Evolutionary conservation across 2,888 invertebrate species (phyloP).

Genomic region (Timema cristinae): DNA sequence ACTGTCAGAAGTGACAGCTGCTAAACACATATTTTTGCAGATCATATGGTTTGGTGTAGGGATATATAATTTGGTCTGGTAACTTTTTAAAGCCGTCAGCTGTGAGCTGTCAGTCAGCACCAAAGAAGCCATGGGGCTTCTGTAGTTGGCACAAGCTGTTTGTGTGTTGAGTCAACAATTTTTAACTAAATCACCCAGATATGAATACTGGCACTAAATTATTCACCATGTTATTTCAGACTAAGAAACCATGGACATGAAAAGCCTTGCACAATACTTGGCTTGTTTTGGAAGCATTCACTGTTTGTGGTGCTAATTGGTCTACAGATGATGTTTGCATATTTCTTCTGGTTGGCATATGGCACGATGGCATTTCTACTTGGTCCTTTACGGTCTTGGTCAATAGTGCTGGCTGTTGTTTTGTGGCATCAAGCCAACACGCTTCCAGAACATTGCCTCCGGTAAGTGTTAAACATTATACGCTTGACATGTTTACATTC

Average conservation of each 20-base stretch:
- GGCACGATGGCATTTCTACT: conserved; percentile 71
- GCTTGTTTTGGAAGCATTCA: conserved; percentile 39
- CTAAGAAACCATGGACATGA: conserved; percentile 8
- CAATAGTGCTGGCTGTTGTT: conserved; percentile 61
- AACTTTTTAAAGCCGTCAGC: no score
- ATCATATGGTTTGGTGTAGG: no score
- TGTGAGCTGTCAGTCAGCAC: no score
- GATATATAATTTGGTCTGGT: no score
- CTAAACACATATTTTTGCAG: no score
- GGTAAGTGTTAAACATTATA: conserved; percentile 45
- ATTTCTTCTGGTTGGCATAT: conserved; percentile 78
- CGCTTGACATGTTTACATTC: no score
- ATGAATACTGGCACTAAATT: no score
- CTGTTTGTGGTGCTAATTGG: conserved; percentile 57
- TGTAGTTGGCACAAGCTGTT: no score
- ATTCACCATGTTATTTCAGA: conserved; percentile 1
- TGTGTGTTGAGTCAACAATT: background rate
- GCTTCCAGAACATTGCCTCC: conserved; percentile 58
- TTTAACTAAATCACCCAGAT: no score
- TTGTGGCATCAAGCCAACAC: conserved; percentile 63
- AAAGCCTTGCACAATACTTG: conserved; percentile 13
- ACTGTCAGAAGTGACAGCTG: no score
- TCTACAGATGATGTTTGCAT: conserved; percentile 61
- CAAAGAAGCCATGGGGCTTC: no score
- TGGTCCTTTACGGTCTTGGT: conserved; percentile 78